Evolutionary conservation across 2,113 vertebrate species (phyloP).

Genomic region (Varanus komodoensis): DNA sequence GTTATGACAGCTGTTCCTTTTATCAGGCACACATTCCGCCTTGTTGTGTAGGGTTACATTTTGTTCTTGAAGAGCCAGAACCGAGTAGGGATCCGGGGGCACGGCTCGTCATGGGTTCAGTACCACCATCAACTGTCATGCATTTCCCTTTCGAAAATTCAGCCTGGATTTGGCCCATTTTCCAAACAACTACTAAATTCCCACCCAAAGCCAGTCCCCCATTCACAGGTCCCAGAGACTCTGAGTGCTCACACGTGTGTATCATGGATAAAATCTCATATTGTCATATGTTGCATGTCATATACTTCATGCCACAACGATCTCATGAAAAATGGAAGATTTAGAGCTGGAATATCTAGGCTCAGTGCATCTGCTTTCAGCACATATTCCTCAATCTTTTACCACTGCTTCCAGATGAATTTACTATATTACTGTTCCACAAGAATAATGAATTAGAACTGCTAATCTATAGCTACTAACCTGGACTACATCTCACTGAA

Average conservation of each 20-base stretch:
- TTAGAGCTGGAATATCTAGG: neutral
- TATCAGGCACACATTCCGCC: slow-evolving; percentile 1
- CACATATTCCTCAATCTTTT: neutral
- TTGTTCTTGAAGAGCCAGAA: slow-evolving; percentile 16
- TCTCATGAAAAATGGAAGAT: neutral
- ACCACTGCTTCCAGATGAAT: neutral
- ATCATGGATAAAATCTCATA: neutral
- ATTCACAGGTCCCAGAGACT: neutral
- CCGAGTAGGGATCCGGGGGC: neutral
- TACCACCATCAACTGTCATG: neutral
- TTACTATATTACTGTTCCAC: neutral
- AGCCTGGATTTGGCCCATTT: neutral
- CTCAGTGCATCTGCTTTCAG: neutral
- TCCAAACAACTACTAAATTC: neutral
- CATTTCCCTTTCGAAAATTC: neutral
- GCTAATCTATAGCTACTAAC: too few relatives aligned
- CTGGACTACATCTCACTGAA: too few relatives aligned
- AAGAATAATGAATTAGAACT: too few relatives aligned
- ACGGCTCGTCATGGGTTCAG: neutral
- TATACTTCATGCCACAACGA: neutral
- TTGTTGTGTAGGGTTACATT: slow-evolving; percentile 23
- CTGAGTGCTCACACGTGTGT: too few relatives aligned
- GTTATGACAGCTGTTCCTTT: slow-evolving; percentile 42
- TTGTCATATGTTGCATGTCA: too few relatives aligned
- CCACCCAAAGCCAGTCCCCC: neutral